Evolutionary conservation across 1,140 invertebrate genomes (phyloP), one percentile per base, ranked within the genome.

Genomic region (Stenopsyche tienmushanensis): DNA sequence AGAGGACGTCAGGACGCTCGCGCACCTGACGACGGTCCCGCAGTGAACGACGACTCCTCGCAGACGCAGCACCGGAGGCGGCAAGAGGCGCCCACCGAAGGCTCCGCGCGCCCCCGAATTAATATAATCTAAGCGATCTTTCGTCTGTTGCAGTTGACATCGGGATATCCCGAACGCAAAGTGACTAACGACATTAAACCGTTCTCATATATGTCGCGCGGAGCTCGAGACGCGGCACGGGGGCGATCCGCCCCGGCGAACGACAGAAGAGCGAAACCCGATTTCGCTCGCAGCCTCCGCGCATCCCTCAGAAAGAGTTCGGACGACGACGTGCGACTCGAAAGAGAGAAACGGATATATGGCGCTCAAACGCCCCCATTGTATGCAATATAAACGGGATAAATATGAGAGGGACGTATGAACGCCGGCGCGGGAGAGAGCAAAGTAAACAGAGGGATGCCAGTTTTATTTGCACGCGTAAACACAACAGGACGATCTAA

Each of bases 261-360:
- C 7, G 23, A 53, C 50, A 26, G 72, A 74, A 73, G 21, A 17
- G 10, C 23, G 23, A 53, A 13, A 26, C 73, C 77, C 77, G 77
- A 78, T 76, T 75, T 75, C 78, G 76, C n/a, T 75, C 78, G 75
- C 71, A 72, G 73, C 72, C 9, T 71, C 73, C 71, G 67, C 71
- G 69, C 72, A 45, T 72, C 73, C 72, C 72, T 71, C 72, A 73
- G 50, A 47, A 25, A 7, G 60, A 63, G 24, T n/a, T n/a, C n/a
- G n/a, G n/a, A 75, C 75, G 76, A 7, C 34, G 71, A 73, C 21
- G 52, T 10, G 13, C 10, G 7, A 13, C 7, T 9, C 10, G 50
- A 47, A 25, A 7, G 60, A 63, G 24, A 15, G 60, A 63, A 53
- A 26, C 52, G 41, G 23, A 3, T 20, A 41, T 10, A 42, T 26